A percentile compares a stretch with the other conserved stretches of the same genome.
phyloP scores from a whole-genome alignment of 2,113 vertebrate species.

The Silurus asotus region DNA sequence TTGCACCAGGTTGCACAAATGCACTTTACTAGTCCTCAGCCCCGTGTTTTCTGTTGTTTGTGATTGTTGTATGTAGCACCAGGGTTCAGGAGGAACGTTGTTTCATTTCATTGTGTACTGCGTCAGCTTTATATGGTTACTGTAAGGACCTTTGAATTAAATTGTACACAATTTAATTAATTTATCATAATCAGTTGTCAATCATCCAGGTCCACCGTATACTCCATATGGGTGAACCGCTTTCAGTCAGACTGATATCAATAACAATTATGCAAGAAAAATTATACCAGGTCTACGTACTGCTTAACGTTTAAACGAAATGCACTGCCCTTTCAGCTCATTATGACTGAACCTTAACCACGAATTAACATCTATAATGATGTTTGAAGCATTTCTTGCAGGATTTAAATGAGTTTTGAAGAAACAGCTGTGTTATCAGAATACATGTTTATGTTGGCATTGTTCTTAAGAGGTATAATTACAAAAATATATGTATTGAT shows the following conservation, averaged over 20 bases:
- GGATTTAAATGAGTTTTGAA: neutral
- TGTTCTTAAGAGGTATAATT: slow-evolving; percentile 47
- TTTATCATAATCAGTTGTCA: neutral
- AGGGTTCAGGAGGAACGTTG: too few relatives aligned
- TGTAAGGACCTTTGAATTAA: neutral
- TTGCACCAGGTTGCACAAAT: too few relatives aligned
- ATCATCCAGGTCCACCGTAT: neutral
- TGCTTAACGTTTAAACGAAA: slow-evolving; percentile 14
- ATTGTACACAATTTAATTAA: neutral
- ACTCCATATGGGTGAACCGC: neutral
- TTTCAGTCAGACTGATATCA: slow-evolving; percentile 24
- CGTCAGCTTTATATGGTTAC: too few relatives aligned
- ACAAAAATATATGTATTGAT: slow-evolving; percentile 9
- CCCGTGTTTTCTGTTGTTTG: too few relatives aligned
- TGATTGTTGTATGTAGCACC: too few relatives aligned
- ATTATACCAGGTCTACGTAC: slow-evolving; percentile 9
- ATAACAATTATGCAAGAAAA: neutral
- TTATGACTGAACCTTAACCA: neutral
- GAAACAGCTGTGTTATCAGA: slow-evolving; percentile 18
- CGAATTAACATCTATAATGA: slow-evolving; percentile 39
- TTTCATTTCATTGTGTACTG: too few relatives aligned
- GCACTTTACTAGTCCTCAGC: too few relatives aligned
- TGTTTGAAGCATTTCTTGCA: neutral
- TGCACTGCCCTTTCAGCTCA: neutral
- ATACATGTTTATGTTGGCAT: slow-evolving; percentile 66